Evolutionary conservation across 2,888 invertebrate species (phyloP), one percentile per base, ranked within the genome.

Genomic region (Anthophora plumipes): DNA sequence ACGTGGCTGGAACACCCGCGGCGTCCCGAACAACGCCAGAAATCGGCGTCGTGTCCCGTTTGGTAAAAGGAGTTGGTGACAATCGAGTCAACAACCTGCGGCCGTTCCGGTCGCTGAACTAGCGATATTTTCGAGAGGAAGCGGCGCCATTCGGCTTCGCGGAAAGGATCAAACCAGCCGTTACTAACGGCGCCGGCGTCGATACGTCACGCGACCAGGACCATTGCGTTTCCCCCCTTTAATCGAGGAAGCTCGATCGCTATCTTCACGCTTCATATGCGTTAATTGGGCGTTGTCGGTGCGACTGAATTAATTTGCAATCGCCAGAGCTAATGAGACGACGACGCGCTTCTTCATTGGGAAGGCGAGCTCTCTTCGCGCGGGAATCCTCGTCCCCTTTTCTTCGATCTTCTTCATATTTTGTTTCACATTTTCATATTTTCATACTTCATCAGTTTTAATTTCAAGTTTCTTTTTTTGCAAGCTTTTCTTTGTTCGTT

Each of bases 251-350:
- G 84, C 85, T 52, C 84, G 90, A 91, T 91, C 83, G 83, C 88
- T 89, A 90, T 90, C 90, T 89, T 90, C 83, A 90, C 89, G 91
- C 89, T 91, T 91, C 90, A 91, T 91, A 91, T 91, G 89, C 88
- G 88, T 90, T 92, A 92, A 92, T 91, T 91, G 90, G 91, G 89
- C 91, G 89, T 90, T 89, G 89, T 88, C 76, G 85, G 86, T 67
- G 80, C 85, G 88, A 90, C 86, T 87, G 90, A 90, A 91, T 91
- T 91, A 91, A 92, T 92, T 91, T 90, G 89, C 89, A 87, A 91
- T 91, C 88, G 89, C 86, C 86, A 83, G 86, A 67, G 74, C 84
- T 89, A 89, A 90, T 88, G 88, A 89, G 85, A 77, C 83, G 83
- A 82, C 79, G 80, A 71, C 61, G 69, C 78, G 67, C 82, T 72